Evolutionary conservation across 2,888 invertebrate species (phyloP), one percentile per base, ranked within the genome.

Genomic region (Punctoribates punctum): DNA sequence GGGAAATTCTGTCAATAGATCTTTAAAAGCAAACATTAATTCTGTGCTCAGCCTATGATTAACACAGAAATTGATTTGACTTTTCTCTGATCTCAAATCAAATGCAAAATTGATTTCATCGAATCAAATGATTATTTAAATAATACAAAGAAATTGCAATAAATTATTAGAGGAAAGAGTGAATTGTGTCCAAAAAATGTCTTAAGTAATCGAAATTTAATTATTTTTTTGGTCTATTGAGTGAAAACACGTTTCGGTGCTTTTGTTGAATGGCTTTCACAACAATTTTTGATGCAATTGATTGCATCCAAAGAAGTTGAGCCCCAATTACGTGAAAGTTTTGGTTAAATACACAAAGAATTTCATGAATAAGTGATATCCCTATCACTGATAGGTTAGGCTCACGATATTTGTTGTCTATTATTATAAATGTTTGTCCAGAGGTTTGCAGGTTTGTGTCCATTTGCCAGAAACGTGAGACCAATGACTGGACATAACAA

Each of bases 251-350:
- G 48, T 17, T 13, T 48, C 17, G 11, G 3, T 48, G 6, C 13
- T 42, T 13, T 42, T 42, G 42, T 11, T 48, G 48, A 48, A 48
- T 48, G 17, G 48, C 6, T 48, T 15, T 48, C 17, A 48, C 42
- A 48, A 11, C 11, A 15, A 11, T 11, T 48, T 48, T 15, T 13
- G 48, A 4, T 48, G 48, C 11, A 48, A 17, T 48, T 4, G 11
- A 48, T 17, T 48, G 48, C 11, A 48, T 48, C 9, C 15, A 48
- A 17, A 48, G 48, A 17, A 48, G 48, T 48, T 42, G 42, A 42
- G 42, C 42, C 42, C 48, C 48, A 48, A 48, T 48, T 48, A 48
- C 48, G 48, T 48, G 48, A 48, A 48, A 48, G 48, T 48, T 48
- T 48, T 48, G 3, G 15, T 48, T 48, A 48, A 48, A 17, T 15